Percentiles rank a stretch among this genome's conserved stretches.
Evolutionary conservation across 1,140 invertebrate genomes (phyloP).

Genomic region (Achatina immaculata): DNA sequence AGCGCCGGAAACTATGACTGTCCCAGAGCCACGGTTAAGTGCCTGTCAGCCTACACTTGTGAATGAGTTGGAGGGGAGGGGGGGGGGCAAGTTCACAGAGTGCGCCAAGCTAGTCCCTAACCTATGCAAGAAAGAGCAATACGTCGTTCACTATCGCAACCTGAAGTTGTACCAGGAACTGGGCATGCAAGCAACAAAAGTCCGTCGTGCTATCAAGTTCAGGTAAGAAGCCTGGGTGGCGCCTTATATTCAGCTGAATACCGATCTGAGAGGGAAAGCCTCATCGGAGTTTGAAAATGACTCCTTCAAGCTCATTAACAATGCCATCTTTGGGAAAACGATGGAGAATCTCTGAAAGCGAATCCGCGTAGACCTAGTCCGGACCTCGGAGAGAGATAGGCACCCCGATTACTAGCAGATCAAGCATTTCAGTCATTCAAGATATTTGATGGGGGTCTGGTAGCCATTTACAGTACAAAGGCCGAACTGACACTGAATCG

Average conservation of each 20-base stretch:
- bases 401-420: slow-evolving; percentile 55
- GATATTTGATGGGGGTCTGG: slow-evolving; percentile 60
- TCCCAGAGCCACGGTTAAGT: slow-evolving; percentile 9
- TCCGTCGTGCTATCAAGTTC: slow-evolving; percentile 41
- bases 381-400: slow-evolving; percentile 27
- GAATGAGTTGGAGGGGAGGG: slow-evolving; percentile 4
- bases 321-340: slow-evolving; percentile 71
- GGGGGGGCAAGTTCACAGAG: slow-evolving; percentile 20
- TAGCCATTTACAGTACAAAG: no score
- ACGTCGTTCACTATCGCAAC: slow-evolving; percentile 49
- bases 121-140: slow-evolving; percentile 43
- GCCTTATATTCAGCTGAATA: slow-evolving; percentile 26
- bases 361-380: slow-evolving; percentile 55
- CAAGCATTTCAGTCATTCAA: slow-evolving; percentile 60
- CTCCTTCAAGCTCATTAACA: slow-evolving; percentile 71
- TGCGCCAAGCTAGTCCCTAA: slow-evolving; percentile 43
- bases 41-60: slow-evolving; percentile 23
- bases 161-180: slow-evolving; percentile 40
- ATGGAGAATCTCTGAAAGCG: slow-evolving; percentile 70
- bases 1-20: neutral
- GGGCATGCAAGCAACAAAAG: slow-evolving; percentile 38
- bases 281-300: slow-evolving; percentile 70
- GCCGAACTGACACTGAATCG: no score
- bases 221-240: slow-evolving; percentile 27
- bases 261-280: slow-evolving; percentile 42